A percentile compares a stretch with the other conserved stretches of the same genome.
phyloP scores from a whole-genome alignment of 2,888 invertebrate species.

The Lepidonotus clava region DNA sequence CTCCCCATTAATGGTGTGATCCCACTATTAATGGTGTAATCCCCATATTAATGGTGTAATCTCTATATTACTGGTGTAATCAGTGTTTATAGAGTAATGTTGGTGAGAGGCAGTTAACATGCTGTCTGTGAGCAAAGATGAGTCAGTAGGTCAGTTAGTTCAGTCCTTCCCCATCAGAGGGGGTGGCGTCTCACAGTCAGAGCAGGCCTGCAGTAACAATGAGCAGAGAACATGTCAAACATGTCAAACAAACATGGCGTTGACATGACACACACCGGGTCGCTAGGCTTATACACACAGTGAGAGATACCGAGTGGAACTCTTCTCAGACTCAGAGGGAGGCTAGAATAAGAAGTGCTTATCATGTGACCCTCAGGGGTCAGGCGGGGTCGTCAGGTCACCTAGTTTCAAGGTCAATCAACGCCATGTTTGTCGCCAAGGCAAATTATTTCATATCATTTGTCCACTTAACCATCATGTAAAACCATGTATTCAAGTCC shows the following conservation, averaged over 20 bases:
- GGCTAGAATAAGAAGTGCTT: neutral
- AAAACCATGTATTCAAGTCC: too few relatives aligned
- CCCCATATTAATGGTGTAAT: too few relatives aligned
- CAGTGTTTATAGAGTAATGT: too few relatives aligned
- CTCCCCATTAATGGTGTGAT: too few relatives aligned
- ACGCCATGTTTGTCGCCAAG: neutral
- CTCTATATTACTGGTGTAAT: too few relatives aligned
- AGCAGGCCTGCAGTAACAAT: neutral
- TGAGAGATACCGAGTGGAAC: conserved; percentile 2
- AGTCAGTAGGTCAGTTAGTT: conserved; percentile 17
- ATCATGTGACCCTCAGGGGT: conserved; percentile 5
- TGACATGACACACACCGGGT: conserved; percentile 4
- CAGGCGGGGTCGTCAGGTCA: neutral
- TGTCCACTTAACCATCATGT: too few relatives aligned
- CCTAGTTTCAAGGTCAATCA: neutral
- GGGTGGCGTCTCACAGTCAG: neutral
- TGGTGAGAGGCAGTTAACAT: too few relatives aligned
- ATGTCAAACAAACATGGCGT: conserved; percentile 29
- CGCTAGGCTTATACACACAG: too few relatives aligned
- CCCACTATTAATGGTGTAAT: too few relatives aligned
- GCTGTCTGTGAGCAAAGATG: too few relatives aligned
- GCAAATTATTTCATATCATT: neutral
- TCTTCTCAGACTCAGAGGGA: neutral
- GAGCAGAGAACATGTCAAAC: conserved; percentile 14
- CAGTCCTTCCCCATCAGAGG: neutral